Percentiles rank a stretch among this genome's conserved stretches.
These are phyloP conservation scores for Macrotus californicus DNA, from an alignment of 2,113 vertebrate species.

Conservation along the genomic window DNA sequence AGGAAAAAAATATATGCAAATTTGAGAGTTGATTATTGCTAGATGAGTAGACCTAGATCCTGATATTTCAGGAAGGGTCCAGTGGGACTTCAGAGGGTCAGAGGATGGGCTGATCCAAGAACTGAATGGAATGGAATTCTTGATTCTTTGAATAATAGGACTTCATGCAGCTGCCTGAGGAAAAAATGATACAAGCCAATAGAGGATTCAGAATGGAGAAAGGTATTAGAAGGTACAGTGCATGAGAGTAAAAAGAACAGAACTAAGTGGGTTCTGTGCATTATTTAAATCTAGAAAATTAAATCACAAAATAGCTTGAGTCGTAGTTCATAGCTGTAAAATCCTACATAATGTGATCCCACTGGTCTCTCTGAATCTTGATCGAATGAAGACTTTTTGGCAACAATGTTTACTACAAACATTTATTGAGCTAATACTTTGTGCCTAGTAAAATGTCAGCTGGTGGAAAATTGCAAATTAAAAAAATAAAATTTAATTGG, in stretches of 20 bases:
- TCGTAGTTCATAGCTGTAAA: conserved; percentile 16
- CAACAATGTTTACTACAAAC: background rate
- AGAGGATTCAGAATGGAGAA: conserved; percentile 43
- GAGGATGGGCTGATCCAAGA: background rate
- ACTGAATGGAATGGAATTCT: conserved; percentile 21
- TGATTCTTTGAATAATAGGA: conserved; percentile 28
- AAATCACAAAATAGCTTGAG: conserved; percentile 11
- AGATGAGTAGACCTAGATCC: background rate
- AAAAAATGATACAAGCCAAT: background rate
- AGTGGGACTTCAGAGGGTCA: background rate
- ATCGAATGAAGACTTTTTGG: background rate
- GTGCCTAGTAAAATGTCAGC: background rate
- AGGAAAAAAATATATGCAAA: background rate
- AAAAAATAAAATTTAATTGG: background rate
- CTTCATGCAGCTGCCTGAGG: conserved; percentile 10
- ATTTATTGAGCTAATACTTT: background rate
- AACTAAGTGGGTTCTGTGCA: conserved; percentile 40
- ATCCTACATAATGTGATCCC: background rate
- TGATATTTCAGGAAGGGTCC: background rate
- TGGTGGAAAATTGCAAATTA: conserved; percentile 28
- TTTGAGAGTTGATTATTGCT: background rate
- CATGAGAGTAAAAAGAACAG: conserved; percentile 10
- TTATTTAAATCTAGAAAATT: conserved; percentile 62
- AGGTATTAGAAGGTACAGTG: conserved; percentile 19
- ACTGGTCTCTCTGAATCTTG: background rate